A percentile compares a stretch with the other conserved stretches of the same genome.
phyloP scores from a whole-genome alignment of 1,140 invertebrate species.

The Druon quercuslanigerum region DNA sequence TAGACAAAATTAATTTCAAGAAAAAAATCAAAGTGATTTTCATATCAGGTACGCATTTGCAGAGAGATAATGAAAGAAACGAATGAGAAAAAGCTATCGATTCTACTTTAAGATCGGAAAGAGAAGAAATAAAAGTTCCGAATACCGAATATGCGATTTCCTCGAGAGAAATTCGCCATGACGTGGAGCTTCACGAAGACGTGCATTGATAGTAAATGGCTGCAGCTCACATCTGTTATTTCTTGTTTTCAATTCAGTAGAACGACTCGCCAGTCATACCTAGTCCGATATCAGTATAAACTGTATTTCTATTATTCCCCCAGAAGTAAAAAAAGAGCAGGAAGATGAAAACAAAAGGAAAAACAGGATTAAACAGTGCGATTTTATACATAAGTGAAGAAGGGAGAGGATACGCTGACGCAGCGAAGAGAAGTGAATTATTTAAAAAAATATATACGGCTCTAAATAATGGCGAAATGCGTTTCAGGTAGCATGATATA shows the following conservation, averaged over 20 bases:
- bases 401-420: too few relatives aligned
- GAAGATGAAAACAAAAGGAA: too few relatives aligned
- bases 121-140: not conserved
- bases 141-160: slow-evolving; percentile 6
- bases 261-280: slow-evolving; percentile 6
- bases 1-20: too few relatives aligned
- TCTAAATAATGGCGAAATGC: too few relatives aligned
- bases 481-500: too few relatives aligned
- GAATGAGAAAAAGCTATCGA: slow-evolving; percentile 9
- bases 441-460: too few relatives aligned
- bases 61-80: slow-evolving; percentile 10
- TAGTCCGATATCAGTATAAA: too few relatives aligned
- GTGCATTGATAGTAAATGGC: slow-evolving; percentile 25
- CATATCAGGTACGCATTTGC: slow-evolving; percentile 15
- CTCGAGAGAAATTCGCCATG: slow-evolving; percentile 10
- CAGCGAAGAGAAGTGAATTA: too few relatives aligned
- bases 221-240: slow-evolving; percentile 22
- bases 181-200: slow-evolving; percentile 1
- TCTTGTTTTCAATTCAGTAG: slow-evolving; percentile 3
- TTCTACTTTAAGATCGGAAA: not conserved
- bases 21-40: not conserved
- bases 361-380: too few relatives aligned
- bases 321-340: too few relatives aligned
- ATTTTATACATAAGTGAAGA: too few relatives aligned
- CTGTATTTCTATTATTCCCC: too few relatives aligned